Conservation (phyloP, 1,140 invertebrate species). For the Meloidogyne exigua region DNA sequence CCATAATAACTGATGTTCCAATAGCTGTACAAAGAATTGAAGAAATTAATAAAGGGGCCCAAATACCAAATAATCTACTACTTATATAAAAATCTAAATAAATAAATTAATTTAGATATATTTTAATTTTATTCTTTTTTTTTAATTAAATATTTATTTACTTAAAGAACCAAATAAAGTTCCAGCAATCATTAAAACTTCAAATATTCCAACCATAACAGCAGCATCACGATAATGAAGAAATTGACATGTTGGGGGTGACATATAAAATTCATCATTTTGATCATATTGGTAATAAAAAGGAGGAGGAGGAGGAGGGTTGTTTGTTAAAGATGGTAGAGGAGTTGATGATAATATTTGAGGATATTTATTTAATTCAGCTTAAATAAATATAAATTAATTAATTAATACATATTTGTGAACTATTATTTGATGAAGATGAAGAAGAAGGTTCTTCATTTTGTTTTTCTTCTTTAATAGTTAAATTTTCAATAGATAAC, state of each 20-base stretch:
- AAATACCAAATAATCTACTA: slow-evolving; percentile 10
- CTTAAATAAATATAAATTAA: background rate
- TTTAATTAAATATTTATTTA: slow-evolving; percentile 20
- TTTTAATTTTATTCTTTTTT: too few relatives aligned
- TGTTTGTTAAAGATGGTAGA: background rate
- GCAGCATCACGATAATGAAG: slow-evolving; percentile 57
- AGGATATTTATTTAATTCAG: background rate
- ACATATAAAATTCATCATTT: slow-evolving; percentile 55
- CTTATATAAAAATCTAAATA: background rate
- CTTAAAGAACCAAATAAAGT: slow-evolving; percentile 42
- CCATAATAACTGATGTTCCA: slow-evolving; percentile 19
- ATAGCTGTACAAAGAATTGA: slow-evolving; percentile 18
- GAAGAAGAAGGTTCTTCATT: background rate
- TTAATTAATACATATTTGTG: background rate
- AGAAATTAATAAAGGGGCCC: slow-evolving; percentile 15
- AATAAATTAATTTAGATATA: too few relatives aligned
- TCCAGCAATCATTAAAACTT: slow-evolving; percentile 37
- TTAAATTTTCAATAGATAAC: background rate
- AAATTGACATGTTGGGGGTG: slow-evolving; percentile 49
- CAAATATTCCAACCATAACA: slow-evolving; percentile 50
- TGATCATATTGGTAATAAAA: slow-evolving; percentile 44
- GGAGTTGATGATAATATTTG: background rate
- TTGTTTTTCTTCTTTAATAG: background rate
- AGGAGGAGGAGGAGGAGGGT: background rate
- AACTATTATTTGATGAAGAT: background rate